Base-by-base conservation (phyloP, 2,888 invertebrate genomes). In the Smittia sp. region DNA sequence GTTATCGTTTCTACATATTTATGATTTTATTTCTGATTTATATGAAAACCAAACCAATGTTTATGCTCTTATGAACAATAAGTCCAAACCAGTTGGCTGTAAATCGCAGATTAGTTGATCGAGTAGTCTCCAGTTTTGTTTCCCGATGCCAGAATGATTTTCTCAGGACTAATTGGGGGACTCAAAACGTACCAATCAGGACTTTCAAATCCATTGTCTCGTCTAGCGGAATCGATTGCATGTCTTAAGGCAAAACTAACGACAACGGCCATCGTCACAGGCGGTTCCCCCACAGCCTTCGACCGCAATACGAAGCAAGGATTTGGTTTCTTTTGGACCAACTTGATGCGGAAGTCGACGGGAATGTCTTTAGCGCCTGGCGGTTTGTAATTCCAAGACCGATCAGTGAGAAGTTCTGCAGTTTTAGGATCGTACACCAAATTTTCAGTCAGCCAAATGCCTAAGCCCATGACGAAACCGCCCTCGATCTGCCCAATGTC, bases 401-500 rank as follows among this genome's bases (percentile, higher is more conserved):
- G 82, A 77, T 85, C 82, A 18, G 88, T 88, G 9, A 86, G 79
- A 18, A 87, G 78, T 75, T 82, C 79, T 1, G 88, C 89, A 58
- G 85, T 84, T 63, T 80, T 77, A 13, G 83, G 79, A 76, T 86
- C 83, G 76, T 84, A 86, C 15, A 84, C 80, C 65, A 88, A 77
- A 75, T 87, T 84, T 78, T 89, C 89, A 0, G 80, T 81, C 0
- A 87, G 85, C 83, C 85, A 87, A 76, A 85, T 86, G 1, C 90
- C 90, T 18, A 77, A 79, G 76, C 78, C 86, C 86, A 86, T 86
- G 0, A 86, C 79, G 76, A 87, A 87, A 0, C 86, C 86, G 2
- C 88, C 89, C 79, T 86, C 86, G 1, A 85, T 86, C 83, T 91
- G 90, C 18, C 87, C 89, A 62, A 90, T 81, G 79, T 90, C 90